Evolutionary conservation across 2,888 invertebrate species (phyloP).

Genomic region (Pherbina coryleti): DNA sequence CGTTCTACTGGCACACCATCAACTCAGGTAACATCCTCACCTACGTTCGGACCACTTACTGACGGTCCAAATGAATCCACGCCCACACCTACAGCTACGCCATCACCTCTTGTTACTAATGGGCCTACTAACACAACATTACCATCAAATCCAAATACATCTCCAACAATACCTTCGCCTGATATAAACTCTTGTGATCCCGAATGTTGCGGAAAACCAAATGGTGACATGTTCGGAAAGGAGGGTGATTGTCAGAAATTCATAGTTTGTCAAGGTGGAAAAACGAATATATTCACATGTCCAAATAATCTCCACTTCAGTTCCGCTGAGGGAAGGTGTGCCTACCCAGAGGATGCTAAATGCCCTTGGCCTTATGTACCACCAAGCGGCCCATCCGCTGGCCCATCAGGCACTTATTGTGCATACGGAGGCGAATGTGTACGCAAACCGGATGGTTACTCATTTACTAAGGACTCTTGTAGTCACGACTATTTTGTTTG

Average conservation of each 20-base stretch:
- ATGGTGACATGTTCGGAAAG: constrained; percentile 31
- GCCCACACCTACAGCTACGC: not conserved
- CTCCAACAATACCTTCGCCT: constrained; percentile 33
- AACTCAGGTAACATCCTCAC: not conserved
- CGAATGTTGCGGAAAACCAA: constrained; percentile 39
- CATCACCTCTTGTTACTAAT: not conserved
- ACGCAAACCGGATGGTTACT: constrained; percentile 50
- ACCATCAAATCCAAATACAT: constrained; percentile 33
- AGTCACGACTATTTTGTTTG: constrained; percentile 54
- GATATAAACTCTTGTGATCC: constrained; percentile 34
- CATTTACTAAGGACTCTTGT: constrained; percentile 41
- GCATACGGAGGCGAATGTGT: constrained; percentile 53
- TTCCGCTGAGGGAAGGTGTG: constrained; percentile 47
- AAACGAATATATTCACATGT: constrained; percentile 45
- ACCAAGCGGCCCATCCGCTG: constrained; percentile 58
- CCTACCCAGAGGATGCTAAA: constrained; percentile 54
- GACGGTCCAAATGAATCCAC: not conserved
- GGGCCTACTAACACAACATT: not conserved
- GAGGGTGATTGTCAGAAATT: constrained; percentile 48
- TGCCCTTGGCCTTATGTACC: constrained; percentile 54
- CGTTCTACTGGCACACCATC: not conserved
- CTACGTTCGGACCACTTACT: not conserved
- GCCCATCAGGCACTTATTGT: constrained; percentile 60
- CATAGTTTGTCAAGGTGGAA: constrained; percentile 47
- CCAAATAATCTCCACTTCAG: constrained; percentile 57